phyloP scores from a whole-genome alignment of 2,113 vertebrate genomes.

The Caracal caracal region DNA sequence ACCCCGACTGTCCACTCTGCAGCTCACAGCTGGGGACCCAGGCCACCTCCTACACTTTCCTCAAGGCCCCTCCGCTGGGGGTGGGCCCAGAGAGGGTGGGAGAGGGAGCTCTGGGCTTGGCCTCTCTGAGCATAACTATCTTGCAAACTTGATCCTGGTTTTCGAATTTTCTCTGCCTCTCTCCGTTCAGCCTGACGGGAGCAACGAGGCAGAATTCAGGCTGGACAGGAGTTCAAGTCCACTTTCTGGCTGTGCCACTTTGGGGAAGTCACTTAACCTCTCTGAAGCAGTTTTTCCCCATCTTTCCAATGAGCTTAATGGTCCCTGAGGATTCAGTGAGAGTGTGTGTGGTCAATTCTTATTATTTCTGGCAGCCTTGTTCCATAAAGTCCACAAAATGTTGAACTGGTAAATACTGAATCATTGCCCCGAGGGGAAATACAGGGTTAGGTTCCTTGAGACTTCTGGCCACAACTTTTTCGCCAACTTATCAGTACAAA shows the following conservation, averaged over 20 bases:
- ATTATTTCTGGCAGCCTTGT: fast-evolving
- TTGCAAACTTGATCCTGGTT: neutral
- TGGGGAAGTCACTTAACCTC: neutral
- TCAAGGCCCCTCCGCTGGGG: neutral
- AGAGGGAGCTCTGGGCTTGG: neutral
- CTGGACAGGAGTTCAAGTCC: neutral
- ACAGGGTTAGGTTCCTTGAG: neutral
- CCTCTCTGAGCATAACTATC: neutral
- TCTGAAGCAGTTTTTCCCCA: neutral
- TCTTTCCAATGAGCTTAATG: neutral
- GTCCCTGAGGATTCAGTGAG: neutral
- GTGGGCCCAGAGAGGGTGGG: no score
- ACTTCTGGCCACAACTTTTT: neutral
- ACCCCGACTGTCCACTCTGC: fast-evolving
- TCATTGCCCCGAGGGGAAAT: neutral
- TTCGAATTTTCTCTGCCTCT: neutral
- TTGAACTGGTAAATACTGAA: neutral
- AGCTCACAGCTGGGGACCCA: neutral
- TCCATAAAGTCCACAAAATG: neutral
- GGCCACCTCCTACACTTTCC: neutral
- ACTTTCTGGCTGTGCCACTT: neutral
- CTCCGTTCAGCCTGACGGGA: neutral
- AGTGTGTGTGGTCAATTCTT: neutral
- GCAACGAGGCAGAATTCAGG: neutral
- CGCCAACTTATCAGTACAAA: neutral